Conservation (phyloP, 2,113 vertebrate species). For the Oostethus manadensis region DNA sequence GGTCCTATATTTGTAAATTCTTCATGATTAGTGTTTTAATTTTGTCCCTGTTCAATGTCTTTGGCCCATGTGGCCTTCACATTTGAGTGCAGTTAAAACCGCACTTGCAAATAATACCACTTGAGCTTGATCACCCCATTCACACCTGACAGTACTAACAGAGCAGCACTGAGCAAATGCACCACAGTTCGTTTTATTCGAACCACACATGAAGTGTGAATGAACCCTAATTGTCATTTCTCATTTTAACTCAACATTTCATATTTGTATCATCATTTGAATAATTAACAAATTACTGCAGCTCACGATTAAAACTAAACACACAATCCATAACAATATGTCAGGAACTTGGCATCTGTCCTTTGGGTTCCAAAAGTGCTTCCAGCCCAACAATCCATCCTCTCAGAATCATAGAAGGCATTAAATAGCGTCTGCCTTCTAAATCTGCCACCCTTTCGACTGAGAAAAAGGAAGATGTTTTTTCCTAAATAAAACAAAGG, state of each 20-base stretch:
- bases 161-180: too few species aligned
- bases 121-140: too few species aligned
- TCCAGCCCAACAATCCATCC: slow-evolving; percentile 16
- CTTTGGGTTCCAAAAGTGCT: slow-evolving; percentile 3
- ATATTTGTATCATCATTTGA: not conserved
- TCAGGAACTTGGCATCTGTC: not conserved
- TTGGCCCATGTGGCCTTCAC: too few species aligned
- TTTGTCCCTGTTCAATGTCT: too few species aligned
- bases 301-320: slow-evolving; percentile 7
- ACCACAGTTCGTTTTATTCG: too few species aligned
- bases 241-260: not conserved
- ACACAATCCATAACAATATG: slow-evolving; percentile 1
- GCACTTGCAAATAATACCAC: too few species aligned
- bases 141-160: too few species aligned
- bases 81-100: too few species aligned
- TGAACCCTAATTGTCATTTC: not conserved
- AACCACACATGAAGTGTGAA: too few species aligned
- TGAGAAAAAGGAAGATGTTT: not conserved
- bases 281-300: not conserved
- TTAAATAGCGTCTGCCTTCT: slow-evolving; percentile 19
- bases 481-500: slow-evolving; percentile 10
- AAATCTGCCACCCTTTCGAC: slow-evolving; percentile 16
- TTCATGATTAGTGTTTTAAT: too few species aligned
- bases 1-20: too few species aligned
- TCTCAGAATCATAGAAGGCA: slow-evolving; percentile 17